Conservation (phyloP, 1,140 invertebrate genomes). For the Coptotermes formosanus region DNA sequence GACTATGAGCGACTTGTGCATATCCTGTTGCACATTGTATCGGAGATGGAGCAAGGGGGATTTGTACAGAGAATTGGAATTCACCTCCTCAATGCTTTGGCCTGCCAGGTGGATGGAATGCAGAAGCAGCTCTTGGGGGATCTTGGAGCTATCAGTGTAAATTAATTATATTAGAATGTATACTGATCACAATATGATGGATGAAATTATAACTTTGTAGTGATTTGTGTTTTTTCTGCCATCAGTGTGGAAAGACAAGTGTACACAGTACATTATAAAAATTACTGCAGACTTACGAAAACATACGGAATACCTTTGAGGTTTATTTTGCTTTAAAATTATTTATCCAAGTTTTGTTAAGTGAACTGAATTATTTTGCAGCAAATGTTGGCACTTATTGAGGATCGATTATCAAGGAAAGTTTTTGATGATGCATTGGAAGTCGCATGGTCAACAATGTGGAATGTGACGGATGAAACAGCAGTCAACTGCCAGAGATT, state of each 20-base stretch:
- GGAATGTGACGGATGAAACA: conserved; percentile 97
- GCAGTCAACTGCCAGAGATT: conserved; percentile 89
- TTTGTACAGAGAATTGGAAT: conserved; percentile 94
- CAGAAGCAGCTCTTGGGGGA: conserved; percentile 90
- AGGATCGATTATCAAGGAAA: conserved; percentile 66
- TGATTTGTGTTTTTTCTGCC: too few species aligned
- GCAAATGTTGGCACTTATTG: conserved; percentile 84
- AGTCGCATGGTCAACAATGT: conserved; percentile 97
- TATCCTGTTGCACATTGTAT: conserved; percentile 80
- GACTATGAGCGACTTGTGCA: conserved; percentile 86
- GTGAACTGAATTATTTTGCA: conserved; percentile 47
- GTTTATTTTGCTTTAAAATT: too few species aligned
- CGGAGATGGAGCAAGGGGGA: conserved; percentile 77
- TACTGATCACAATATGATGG: not conserved
- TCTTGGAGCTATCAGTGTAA: conserved; percentile 81
- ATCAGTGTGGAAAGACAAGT: too few species aligned
- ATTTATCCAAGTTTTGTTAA: too few species aligned
- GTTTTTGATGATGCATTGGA: conserved; percentile 94
- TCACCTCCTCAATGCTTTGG: conserved; percentile 91
- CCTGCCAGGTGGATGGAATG: conserved; percentile 91
- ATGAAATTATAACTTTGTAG: not conserved
- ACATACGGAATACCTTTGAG: too few species aligned
- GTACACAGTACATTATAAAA: too few species aligned
- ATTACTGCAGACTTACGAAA: too few species aligned
- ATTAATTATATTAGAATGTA: conserved; percentile 35